Conservation (phyloP, 37 sponge, comb jelly and placozoan genomes). For the Crambe crambe region DNA sequence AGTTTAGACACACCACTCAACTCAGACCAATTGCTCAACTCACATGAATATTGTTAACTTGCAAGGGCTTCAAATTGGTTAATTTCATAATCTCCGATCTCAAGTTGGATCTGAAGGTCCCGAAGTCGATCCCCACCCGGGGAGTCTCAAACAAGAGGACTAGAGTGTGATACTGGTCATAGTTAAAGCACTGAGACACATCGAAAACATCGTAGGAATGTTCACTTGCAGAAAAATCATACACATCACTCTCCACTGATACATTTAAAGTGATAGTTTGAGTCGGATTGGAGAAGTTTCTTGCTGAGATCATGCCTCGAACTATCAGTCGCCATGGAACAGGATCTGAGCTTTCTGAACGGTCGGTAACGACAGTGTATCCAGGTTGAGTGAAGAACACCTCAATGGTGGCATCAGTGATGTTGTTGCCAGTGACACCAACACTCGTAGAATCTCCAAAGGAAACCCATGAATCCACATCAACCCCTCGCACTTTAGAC, state of each 20-base stretch:
- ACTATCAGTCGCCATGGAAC: not conserved
- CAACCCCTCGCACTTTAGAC: constrained; percentile 48
- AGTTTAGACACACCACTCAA: too few relatives aligned
- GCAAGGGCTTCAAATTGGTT: constrained; percentile 46
- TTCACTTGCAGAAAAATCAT: constrained; percentile 15
- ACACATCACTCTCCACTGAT: not conserved
- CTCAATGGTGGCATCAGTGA: constrained; percentile 27
- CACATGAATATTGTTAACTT: constrained; percentile 56
- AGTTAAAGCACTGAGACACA: constrained; percentile 17
- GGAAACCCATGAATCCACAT: constrained; percentile 61
- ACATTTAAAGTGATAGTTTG: not conserved
- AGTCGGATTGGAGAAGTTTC: constrained; percentile 24
- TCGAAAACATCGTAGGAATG: constrained; percentile 61
- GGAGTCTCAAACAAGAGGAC: constrained; percentile 11
- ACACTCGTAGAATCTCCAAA: constrained; percentile 11
- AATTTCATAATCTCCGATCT: constrained; percentile 8
- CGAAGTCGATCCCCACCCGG: not conserved
- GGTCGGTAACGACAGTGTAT: not conserved
- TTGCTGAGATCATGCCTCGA: constrained; percentile 14
- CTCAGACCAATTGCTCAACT: too few relatives aligned
- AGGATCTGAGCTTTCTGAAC: not conserved
- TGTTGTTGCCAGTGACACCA: not conserved
- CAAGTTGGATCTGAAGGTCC: constrained; percentile 19
- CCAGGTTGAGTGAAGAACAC: constrained; percentile 59
- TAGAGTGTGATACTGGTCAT: not conserved